phyloP scores from a whole-genome alignment of 2,113 vertebrate species.

The Ophiodon elongatus region DNA sequence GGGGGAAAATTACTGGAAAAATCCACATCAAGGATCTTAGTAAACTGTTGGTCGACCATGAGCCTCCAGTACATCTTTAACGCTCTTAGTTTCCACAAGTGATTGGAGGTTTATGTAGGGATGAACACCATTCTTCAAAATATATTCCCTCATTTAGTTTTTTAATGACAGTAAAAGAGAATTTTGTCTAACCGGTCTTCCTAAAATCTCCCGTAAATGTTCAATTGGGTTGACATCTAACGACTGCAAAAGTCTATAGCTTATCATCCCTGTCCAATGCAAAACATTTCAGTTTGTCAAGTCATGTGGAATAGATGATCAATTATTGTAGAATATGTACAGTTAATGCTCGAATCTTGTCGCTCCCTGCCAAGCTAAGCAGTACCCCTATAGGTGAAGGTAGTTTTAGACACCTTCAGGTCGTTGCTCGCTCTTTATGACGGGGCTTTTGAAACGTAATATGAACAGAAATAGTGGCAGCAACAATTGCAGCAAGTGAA shows the following conservation, averaged over 20 bases:
- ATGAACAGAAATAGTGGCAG: conserved; percentile 24
- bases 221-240: neutral
- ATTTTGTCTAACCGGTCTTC: neutral
- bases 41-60: neutral
- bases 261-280: neutral
- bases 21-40: neutral
- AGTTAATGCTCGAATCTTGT: neutral
- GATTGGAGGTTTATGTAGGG: neutral
- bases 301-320: neutral
- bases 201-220: neutral
- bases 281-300: conserved; percentile 14
- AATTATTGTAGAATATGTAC: neutral
- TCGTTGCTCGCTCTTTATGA: neutral
- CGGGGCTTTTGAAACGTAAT: conserved; percentile 21
- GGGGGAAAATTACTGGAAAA: neutral
- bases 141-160: neutral
- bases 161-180: neutral
- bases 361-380: neutral
- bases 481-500: conserved; percentile 19
- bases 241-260: neutral
- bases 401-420: neutral
- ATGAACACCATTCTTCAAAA: neutral
- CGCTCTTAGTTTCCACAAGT: neutral
- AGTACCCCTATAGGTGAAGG: neutral
- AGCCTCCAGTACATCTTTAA: neutral